Conservation (phyloP, 2,888 invertebrate genomes). For the Nomada flava region DNA sequence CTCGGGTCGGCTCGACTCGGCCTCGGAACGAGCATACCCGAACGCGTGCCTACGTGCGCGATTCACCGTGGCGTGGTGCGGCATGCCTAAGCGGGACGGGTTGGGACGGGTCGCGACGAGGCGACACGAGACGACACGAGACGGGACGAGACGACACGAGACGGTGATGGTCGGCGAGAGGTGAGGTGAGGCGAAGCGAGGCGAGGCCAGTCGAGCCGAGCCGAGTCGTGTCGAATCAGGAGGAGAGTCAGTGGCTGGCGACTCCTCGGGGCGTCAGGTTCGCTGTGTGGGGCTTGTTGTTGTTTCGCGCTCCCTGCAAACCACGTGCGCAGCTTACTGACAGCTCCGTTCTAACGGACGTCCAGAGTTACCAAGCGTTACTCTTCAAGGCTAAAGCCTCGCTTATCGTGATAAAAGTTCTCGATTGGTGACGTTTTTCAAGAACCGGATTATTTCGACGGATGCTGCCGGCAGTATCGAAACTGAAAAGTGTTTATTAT, state of each 20-base stretch:
- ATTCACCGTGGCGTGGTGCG: constrained; percentile 40
- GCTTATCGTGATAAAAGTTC: constrained; percentile 1
- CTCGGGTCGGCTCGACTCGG: constrained; percentile 42
- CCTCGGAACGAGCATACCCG: constrained; percentile 59
- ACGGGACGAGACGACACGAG: constrained; percentile 77
- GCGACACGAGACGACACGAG: constrained; percentile 7
- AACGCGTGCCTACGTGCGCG: constrained; percentile 54
- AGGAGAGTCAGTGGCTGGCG: constrained; percentile 84
- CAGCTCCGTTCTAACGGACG: constrained; percentile 62
- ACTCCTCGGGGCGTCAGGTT: constrained; percentile 83
- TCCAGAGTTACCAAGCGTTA: constrained; percentile 17
- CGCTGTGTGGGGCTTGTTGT: constrained; percentile 86
- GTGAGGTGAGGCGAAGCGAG: constrained; percentile 82
- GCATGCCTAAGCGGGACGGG: constrained; percentile 30
- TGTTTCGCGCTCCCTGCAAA: constrained; percentile 88
- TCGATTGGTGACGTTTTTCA: background rate
- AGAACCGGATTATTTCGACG: background rate
- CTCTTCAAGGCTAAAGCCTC: background rate
- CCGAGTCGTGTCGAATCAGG: constrained; percentile 87
- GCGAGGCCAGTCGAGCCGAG: constrained; percentile 83
- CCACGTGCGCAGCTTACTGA: constrained; percentile 81
- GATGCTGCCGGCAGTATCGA: background rate
- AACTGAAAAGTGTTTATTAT: background rate
- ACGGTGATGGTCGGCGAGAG: constrained; percentile 66
- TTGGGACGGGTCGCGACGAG: constrained; percentile 69